phyloP scores from a whole-genome alignment of 2,888 invertebrate genomes.

The Leucophenga montana region DNA sequence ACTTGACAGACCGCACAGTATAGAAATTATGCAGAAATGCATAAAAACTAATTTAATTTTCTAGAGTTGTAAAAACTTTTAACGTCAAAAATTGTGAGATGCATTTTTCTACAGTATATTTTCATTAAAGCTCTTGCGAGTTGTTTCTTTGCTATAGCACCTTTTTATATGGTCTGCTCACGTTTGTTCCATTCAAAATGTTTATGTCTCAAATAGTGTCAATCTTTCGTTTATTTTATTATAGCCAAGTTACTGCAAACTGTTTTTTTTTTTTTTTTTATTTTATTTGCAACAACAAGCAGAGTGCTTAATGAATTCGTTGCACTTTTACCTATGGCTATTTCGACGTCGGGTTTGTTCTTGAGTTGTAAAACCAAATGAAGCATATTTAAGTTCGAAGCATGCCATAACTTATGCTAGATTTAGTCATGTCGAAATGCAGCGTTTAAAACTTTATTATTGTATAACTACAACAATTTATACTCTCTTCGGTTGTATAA shows the following conservation, averaged over 20 bases:
- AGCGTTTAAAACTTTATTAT: slow-evolving; percentile 29
- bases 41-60: slow-evolving; percentile 37
- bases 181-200: slow-evolving; percentile 49
- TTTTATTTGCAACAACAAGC: neutral
- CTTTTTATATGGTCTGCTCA: slow-evolving; percentile 31
- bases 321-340: too few species aligned
- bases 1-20: neutral
- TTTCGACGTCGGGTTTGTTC: slow-evolving; percentile 3
- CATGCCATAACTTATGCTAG: slow-evolving; percentile 47
- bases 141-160: slow-evolving; percentile 4
- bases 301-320: too few species aligned
- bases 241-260: too few species aligned
- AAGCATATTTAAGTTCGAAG: slow-evolving; percentile 33
- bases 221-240: slow-evolving; percentile 28
- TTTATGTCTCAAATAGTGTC: slow-evolving; percentile 59
- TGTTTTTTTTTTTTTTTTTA: too few species aligned
- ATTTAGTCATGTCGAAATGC: neutral
- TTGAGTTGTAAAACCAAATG: slow-evolving; percentile 34
- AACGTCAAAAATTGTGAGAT: neutral
- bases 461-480: neutral
- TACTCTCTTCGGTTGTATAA: too few species aligned
- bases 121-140: neutral
- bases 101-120: slow-evolving; percentile 5
- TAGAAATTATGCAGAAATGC: slow-evolving; percentile 24
- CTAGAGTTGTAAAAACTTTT: neutral